phyloP scores from a whole-genome alignment of 2,113 vertebrate species.

The Corvus cornix region DNA sequence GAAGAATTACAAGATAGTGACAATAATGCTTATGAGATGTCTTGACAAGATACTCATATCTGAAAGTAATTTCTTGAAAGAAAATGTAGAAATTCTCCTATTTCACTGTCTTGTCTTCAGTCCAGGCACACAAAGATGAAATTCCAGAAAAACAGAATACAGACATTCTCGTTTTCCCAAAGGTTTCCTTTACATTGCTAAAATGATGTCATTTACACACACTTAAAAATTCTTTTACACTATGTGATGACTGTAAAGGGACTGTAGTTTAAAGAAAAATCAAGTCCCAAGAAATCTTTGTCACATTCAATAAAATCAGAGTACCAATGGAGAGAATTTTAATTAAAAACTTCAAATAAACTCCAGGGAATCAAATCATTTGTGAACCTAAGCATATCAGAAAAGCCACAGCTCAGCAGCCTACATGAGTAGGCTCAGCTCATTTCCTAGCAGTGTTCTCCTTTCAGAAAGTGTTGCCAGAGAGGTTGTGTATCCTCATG shows the following conservation, averaged over 20 bases:
- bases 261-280: slow-evolving; percentile 5
- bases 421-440: not conserved
- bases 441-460: not conserved
- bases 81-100: not conserved
- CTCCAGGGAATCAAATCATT: slow-evolving; percentile 51
- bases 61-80: not conserved
- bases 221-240: not conserved
- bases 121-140: slow-evolving; percentile 22
- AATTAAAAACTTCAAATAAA: slow-evolving; percentile 46
- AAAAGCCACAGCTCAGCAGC: slow-evolving; percentile 10
- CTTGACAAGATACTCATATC: not conserved
- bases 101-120: slow-evolving; percentile 3
- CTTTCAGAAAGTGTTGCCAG: not conserved
- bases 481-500: not conserved
- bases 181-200: not conserved
- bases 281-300: slow-evolving; percentile 55
- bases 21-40: not conserved
- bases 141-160: slow-evolving; percentile 21
- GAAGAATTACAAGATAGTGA: not conserved
- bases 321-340: slow-evolving; percentile 23
- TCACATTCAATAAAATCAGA: slow-evolving; percentile 48
- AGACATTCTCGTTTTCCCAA: not conserved
- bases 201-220: not conserved
- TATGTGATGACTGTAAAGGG: not conserved
- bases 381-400: slow-evolving; percentile 57